Percentiles rank a stretch among this genome's conserved stretches.
Evolutionary conservation across 2,113 vertebrate genomes (phyloP).

Genomic region (Lamprologus sp.): DNA sequence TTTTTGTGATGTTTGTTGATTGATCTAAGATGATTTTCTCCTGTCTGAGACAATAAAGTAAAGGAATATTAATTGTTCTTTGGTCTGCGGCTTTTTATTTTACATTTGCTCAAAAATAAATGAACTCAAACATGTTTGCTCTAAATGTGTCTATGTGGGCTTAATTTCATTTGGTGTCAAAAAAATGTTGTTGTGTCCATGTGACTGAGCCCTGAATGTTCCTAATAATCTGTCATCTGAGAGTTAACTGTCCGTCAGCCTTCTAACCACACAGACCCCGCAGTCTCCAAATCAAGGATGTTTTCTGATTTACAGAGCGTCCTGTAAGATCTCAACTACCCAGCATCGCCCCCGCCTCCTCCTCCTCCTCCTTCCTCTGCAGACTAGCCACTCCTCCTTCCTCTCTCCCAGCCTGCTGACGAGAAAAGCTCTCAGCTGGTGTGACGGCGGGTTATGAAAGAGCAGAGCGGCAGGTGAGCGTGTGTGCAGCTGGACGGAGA

Average conservation of each 20-base stretch:
- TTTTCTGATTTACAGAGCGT: conserved; percentile 26
- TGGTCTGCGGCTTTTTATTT: background rate
- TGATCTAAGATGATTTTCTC: background rate
- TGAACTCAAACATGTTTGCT: background rate
- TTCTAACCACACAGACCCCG: background rate
- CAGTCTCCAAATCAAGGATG: background rate
- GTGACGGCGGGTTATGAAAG: background rate
- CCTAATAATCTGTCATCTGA: background rate
- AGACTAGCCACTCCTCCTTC: background rate
- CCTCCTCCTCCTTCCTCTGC: background rate
- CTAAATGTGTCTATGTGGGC: background rate
- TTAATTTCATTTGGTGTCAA: background rate
- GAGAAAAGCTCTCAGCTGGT: background rate
- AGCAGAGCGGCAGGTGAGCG: background rate
- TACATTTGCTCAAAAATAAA: background rate
- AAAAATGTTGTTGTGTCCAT: background rate
- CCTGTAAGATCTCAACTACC: conserved; percentile 3
- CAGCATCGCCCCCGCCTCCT: background rate
- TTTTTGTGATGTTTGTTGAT: background rate
- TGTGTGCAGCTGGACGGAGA: background rate
- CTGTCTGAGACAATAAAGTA: background rate
- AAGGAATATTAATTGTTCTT: background rate
- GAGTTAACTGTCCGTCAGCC: background rate
- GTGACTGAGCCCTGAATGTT: background rate
- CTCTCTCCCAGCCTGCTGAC: background rate